Evolutionary conservation across 2,113 vertebrate genomes (phyloP), one percentile per base, ranked within the genome.

Genomic region (Halcyon senegalensis): DNA sequence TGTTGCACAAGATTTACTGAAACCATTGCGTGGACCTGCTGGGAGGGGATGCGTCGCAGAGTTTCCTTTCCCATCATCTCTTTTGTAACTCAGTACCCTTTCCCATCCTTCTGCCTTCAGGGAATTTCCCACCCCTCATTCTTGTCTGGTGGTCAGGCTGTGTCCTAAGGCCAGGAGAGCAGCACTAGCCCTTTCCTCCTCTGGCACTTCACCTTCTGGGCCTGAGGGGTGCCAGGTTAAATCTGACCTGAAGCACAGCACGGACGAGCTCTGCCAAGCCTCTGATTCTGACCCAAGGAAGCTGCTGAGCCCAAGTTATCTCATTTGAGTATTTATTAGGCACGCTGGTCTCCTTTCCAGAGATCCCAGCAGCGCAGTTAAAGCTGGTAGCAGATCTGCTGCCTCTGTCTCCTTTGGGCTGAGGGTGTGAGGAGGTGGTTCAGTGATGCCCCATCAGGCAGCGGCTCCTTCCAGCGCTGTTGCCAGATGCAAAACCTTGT

Each of bases 161-260:
- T 73, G 48, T 70, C 56, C 82, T 33, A 70, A 73, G 10, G 51
- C 53, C 91, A 91, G 84, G 62, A 62, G 85, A 80, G 67, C 68
- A 72, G 74, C 77, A 48, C 30, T 16, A 80, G 37, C n/a, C 64
- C 87, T 87, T 93, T 93, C 18, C 68, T 92, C n/a, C 89, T 77
- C 68, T 72, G 7, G n/a, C 5, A 11, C 58, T 89, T 79, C 90
- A 8, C 31, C 53, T 60, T 64, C 37, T 6, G 64, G 51, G 33
- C 37, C 60, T 1, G 0, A 69, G 86, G 86, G 66, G 58, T 95
- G 83, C 60, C 81, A 72, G 37, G 74, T 73, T 44, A 74, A 87
- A 63, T 58, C 59, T 12, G 25, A 37, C 93, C 35, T 37, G 75
- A 83, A 82, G 72, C 76, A 78, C 51, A 84, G 88, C 83, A 35